Evolutionary conservation across 1,140 invertebrate genomes (phyloP).

Genomic region (Meloidogyne floridensis): DNA sequence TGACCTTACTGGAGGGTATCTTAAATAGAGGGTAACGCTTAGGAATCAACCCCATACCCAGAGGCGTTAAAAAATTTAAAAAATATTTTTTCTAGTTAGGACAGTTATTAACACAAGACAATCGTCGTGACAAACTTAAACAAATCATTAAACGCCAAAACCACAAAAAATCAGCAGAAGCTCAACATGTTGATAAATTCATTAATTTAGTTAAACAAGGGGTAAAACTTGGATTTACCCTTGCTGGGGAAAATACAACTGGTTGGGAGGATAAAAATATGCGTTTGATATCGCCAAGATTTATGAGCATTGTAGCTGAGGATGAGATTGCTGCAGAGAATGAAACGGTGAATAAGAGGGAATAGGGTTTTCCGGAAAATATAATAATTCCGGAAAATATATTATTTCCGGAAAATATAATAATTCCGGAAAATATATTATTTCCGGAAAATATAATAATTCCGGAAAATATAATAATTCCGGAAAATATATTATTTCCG

Average conservation of each 20-base stretch:
- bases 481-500: too few species aligned
- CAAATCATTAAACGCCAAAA: slow-evolving; percentile 11
- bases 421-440: too few species aligned
- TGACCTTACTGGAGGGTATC: too few species aligned
- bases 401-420: too few species aligned
- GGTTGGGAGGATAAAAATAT: slow-evolving; percentile 62
- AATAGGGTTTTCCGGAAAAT: too few species aligned
- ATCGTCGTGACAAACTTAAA: not conserved
- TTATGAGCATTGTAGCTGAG: slow-evolving; percentile 57
- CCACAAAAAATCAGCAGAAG: slow-evolving; percentile 1
- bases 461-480: too few species aligned
- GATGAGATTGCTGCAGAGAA: slow-evolving; percentile 42
- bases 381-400: too few species aligned
- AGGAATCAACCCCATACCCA: slow-evolving; percentile 23
- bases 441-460: too few species aligned
- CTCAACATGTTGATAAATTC: not conserved
- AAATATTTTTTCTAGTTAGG: slow-evolving; percentile 13
- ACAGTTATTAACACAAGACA: slow-evolving; percentile 6
- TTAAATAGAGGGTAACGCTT: too few species aligned
- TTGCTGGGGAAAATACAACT: slow-evolving; percentile 59
- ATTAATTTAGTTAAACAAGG: slow-evolving; percentile 37
- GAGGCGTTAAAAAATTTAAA: not conserved
- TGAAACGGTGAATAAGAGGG: slow-evolving; percentile 29
- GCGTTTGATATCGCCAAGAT: slow-evolving; percentile 58
- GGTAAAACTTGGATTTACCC: slow-evolving; percentile 53